Conservation (phyloP, 2,888 invertebrate species). For the Minunthozetes semirufus region DNA sequence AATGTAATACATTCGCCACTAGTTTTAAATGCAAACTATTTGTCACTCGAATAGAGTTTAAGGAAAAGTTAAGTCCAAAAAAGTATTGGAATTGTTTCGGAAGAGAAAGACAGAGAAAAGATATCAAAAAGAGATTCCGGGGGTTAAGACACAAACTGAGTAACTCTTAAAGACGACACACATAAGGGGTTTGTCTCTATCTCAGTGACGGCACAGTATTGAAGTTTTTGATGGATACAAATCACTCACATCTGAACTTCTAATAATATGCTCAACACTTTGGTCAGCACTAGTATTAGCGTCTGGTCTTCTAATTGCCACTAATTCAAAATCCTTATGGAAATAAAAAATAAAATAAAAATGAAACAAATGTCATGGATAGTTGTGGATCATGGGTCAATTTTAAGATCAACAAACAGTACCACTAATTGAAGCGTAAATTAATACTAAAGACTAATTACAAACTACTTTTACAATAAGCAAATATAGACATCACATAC, state of each 20-base stretch:
- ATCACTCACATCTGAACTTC: conserved; percentile 22
- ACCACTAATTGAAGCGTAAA: no score
- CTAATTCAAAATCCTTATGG: conserved; percentile 21
- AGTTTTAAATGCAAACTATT: neutral
- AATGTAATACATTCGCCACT: no score
- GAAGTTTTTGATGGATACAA: neutral
- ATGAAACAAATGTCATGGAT: no score
- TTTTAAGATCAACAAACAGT: neutral
- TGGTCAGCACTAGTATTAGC: conserved; percentile 7
- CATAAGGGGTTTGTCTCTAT: conserved; percentile 20
- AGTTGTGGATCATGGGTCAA: no score
- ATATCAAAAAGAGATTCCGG: neutral
- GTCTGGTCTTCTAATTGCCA: conserved; percentile 28
- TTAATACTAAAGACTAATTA: no score
- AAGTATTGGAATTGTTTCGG: neutral
- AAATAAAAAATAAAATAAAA: conserved; percentile 1
- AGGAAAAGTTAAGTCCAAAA: neutral
- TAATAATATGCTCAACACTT: conserved; percentile 16
- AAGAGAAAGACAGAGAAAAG: neutral
- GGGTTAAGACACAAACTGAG: neutral
- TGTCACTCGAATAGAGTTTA: neutral
- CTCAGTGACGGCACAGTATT: neutral
- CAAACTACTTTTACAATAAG: no score
- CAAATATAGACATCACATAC: no score
- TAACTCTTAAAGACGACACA: neutral